A percentile compares a stretch with the other conserved stretches of the same genome.
Conservation (phyloP, 2,113 vertebrate genomes). For the Anarhynchus alexandrinus region DNA sequence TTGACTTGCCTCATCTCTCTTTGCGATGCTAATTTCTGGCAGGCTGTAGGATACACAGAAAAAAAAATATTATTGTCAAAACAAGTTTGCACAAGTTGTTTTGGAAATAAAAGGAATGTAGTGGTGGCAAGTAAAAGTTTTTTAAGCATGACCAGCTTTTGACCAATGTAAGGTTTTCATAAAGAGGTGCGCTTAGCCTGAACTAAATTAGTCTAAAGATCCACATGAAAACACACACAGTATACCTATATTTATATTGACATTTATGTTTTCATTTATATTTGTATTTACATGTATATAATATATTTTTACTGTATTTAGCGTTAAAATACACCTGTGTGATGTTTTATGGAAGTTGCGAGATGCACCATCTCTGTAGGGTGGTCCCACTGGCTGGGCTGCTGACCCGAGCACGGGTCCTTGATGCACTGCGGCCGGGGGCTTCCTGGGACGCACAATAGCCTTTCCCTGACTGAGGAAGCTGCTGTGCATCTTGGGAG, state of each 20-base stretch:
- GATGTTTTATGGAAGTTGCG: neutral
- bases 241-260: neutral
- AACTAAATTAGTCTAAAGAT: neutral
- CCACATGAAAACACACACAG: neutral
- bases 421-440: neutral
- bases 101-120: neutral
- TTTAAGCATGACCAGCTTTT: neutral
- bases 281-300: neutral
- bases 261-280: neutral
- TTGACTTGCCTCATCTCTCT: neutral
- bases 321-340: neutral
- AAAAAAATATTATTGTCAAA: neutral
- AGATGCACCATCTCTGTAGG: neutral
- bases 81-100: neutral
- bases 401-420: neutral
- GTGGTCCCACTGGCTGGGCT: neutral
- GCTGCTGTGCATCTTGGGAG: neutral
- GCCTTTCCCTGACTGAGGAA: neutral
- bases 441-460: neutral
- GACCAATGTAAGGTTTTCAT: neutral
- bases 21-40: neutral
- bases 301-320: neutral
- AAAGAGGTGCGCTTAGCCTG: neutral
- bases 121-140: neutral
- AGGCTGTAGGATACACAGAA: neutral